Percentiles rank a stretch among this genome's conserved stretches.
Conservation (phyloP, 2,797 vertebrate species). For the Catharus ustulatus region DNA sequence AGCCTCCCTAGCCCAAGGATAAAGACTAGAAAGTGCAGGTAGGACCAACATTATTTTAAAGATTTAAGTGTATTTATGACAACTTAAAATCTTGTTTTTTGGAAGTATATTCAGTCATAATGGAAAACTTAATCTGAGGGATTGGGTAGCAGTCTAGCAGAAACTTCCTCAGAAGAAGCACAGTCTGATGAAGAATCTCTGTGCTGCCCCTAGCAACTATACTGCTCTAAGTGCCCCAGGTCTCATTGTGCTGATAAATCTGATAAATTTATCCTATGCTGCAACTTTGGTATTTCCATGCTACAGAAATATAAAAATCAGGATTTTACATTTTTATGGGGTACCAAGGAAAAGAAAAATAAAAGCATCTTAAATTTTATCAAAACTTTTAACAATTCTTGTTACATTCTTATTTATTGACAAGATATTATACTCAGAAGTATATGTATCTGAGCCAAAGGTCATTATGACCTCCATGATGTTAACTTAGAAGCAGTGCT, state of each 20-base stretch:
- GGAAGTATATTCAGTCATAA: not conserved
- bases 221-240: rapidly evolving
- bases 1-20: not conserved
- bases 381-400: not conserved
- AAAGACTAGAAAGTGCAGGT: not conserved
- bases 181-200: not conserved
- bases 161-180: not conserved
- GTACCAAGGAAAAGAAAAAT: not conserved
- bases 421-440: not conserved
- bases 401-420: not conserved
- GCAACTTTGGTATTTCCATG: not conserved
- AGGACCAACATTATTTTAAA: not conserved
- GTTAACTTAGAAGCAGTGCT: not conserved
- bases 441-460: not conserved
- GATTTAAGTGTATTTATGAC: not conserved
- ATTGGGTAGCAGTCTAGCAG: not conserved
- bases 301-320: not conserved
- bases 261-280: not conserved
- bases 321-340: not conserved
- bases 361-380: not conserved
- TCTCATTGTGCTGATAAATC: not conserved
- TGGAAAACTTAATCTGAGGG: not conserved
- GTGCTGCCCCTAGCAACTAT: not conserved
- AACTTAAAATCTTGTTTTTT: not conserved
- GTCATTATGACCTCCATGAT: not conserved